Conservation (phyloP, 2,888 invertebrate genomes). For the Apamea anceps region DNA sequence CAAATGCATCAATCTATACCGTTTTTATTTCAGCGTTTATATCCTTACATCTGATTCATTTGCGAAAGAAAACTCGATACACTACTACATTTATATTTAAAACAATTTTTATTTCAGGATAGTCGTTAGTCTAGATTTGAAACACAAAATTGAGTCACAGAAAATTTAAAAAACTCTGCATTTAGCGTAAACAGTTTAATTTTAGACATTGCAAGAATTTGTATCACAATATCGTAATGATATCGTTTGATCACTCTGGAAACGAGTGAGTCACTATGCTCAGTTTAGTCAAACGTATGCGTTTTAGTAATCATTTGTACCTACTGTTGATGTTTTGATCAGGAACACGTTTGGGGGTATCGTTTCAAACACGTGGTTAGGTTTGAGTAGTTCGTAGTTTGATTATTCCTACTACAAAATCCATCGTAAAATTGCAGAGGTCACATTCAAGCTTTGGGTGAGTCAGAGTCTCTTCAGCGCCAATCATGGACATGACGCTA, state of each 20-base stretch:
- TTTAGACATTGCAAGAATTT: conserved; percentile 50
- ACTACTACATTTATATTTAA: conserved; percentile 18
- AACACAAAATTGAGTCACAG: conserved; percentile 54
- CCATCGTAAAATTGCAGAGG: neutral
- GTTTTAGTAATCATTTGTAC: conserved; percentile 36
- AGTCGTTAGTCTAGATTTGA: conserved; percentile 52
- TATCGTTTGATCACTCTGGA: conserved; percentile 43
- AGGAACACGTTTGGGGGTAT: conserved; percentile 35
- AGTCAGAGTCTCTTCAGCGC: conserved; percentile 14
- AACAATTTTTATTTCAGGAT: conserved; percentile 45
- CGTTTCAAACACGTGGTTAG: conserved; percentile 38
- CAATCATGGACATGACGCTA: neutral
- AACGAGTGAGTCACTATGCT: conserved; percentile 45
- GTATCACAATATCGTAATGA: conserved; percentile 48
- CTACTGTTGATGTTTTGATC: conserved; percentile 52
- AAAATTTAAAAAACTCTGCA: conserved; percentile 27
- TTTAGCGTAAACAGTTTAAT: conserved; percentile 56
- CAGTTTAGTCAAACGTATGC: conserved; percentile 13
- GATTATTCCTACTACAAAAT: conserved; percentile 14
- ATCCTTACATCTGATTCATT: conserved; percentile 21
- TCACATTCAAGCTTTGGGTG: conserved; percentile 14
- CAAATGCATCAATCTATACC: neutral
- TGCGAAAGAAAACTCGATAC: conserved; percentile 15
- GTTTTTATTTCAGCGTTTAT: neutral
- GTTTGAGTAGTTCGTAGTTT: neutral